These are phyloP conservation scores for Arvicanthis niloticus DNA, from an alignment of 2,113 vertebrate genomes.

Conservation along the genomic window DNA sequence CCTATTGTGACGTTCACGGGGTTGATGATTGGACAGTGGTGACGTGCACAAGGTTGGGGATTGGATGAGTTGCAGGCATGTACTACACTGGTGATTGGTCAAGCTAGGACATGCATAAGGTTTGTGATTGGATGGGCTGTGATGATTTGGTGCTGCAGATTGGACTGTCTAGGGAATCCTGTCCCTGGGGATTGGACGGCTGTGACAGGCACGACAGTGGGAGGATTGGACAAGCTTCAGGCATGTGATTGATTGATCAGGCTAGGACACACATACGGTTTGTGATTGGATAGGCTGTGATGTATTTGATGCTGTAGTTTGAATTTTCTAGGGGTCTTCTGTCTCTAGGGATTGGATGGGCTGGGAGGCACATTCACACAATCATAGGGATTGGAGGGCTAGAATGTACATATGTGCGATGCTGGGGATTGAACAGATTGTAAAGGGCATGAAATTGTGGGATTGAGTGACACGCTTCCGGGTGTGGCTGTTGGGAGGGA, in stretches of 20 bases:
- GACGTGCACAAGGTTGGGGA: accelerated
- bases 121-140: neutral
- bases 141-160: neutral
- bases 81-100: neutral
- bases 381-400: neutral
- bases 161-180: neutral
- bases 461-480: neutral
- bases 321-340: neutral
- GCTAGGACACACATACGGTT: neutral
- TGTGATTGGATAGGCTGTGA: neutral
- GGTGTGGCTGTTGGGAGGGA: neutral
- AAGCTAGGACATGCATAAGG: neutral
- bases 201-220: neutral
- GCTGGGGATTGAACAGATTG: neutral
- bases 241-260: no score
- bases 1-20: neutral
- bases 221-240: neutral
- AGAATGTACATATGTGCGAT: no score
- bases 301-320: neutral
- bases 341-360: neutral
- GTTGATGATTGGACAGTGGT: no score
- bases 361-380: neutral
- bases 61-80: neutral
- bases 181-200: neutral
- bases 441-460: neutral